phyloP scores from a whole-genome alignment of 2,888 invertebrate species.

The Ectemnius continuus region DNA sequence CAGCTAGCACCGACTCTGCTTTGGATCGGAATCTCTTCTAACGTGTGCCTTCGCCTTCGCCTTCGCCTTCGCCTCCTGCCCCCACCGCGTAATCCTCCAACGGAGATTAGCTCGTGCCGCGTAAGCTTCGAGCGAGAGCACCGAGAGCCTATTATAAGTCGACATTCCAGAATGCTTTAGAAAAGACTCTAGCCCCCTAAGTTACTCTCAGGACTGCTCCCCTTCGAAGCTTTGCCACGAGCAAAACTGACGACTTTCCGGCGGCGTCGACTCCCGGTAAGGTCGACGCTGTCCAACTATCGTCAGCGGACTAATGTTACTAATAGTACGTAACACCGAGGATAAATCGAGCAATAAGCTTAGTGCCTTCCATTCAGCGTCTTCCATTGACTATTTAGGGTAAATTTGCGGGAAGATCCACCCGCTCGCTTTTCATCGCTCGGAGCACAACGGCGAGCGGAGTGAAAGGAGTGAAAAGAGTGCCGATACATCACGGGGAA shows the following conservation, averaged over 20 bases:
- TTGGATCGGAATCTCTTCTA: neutral
- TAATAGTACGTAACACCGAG: conserved; percentile 15
- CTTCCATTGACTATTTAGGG: conserved; percentile 40
- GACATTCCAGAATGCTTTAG: neutral
- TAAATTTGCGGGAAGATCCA: conserved; percentile 16
- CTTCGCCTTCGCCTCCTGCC: no score
- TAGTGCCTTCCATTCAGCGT: conserved; percentile 45
- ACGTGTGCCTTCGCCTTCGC: no score
- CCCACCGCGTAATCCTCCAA: no score
- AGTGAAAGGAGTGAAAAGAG: no score
- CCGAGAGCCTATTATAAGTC: neutral
- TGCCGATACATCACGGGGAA: no score
- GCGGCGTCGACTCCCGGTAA: no score
- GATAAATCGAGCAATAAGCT: conserved; percentile 27
- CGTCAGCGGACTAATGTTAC: neutral
- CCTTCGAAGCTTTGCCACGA: neutral
- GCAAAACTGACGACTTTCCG: neutral
- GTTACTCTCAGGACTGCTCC: neutral
- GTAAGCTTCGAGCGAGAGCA: neutral
- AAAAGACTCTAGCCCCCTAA: no score
- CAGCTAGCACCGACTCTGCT: neutral
- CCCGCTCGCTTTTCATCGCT: conserved; percentile 13
- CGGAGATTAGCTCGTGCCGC: neutral
- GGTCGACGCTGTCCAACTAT: no score
- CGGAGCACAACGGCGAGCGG: neutral